A percentile compares a stretch with the other conserved stretches of the same genome.
phyloP scores from a whole-genome alignment of 2,888 invertebrate species.

The Tachina lurida region DNA sequence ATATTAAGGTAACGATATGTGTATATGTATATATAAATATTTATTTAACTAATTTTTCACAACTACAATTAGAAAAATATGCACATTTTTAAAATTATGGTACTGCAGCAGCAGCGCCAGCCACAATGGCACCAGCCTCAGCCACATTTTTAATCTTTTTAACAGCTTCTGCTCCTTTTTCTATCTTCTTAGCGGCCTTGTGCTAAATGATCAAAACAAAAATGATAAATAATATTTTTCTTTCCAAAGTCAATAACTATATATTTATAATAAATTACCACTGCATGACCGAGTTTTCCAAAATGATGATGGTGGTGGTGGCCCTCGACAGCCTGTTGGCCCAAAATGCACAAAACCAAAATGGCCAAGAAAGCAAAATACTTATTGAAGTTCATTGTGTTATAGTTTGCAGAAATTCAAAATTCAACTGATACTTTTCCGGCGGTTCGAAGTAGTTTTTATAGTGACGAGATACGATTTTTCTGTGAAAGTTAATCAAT shows the following conservation, averaged over 20 bases:
- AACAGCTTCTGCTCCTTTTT: background rate
- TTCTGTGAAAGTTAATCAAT: conserved; percentile 11
- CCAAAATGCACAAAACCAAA: conserved; percentile 69
- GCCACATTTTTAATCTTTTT: conserved; percentile 3
- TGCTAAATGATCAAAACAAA: background rate
- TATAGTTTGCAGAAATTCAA: background rate
- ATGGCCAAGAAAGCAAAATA: conserved; percentile 70
- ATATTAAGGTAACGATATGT: too few relatives aligned
- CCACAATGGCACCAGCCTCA: conserved; percentile 44
- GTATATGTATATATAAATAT: background rate
- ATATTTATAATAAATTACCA: conserved; percentile 49
- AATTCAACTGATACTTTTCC: background rate
- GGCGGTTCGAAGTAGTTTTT: background rate
- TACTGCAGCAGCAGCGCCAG: conserved; percentile 1
- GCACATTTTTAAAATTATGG: background rate
- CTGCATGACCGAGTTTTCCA: conserved; percentile 63
- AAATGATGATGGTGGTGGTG: conserved; percentile 58
- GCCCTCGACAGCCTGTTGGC: conserved; percentile 66
- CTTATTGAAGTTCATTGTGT: conserved; percentile 67
- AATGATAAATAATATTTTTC: background rate
- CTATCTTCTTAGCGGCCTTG: conserved; percentile 10
- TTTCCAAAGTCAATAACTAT: background rate
- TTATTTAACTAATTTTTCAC: background rate
- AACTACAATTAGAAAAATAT: background rate
- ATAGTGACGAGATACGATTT: background rate